These are phyloP conservation scores for Xenopus borealis DNA, from an alignment of 2,113 vertebrate species.

Conservation along the genomic window DNA sequence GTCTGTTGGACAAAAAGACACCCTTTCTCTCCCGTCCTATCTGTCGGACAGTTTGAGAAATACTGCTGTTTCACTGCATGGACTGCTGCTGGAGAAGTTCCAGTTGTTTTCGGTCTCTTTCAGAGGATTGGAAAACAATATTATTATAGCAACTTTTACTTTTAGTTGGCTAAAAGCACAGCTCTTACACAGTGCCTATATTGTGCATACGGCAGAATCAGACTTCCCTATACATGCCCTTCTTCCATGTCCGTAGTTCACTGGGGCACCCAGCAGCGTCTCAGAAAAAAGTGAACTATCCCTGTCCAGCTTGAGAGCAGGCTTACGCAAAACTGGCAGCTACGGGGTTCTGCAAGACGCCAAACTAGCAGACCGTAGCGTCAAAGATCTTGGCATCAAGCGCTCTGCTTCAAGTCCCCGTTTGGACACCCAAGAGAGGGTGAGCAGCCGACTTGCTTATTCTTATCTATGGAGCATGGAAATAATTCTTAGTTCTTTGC, in stretches of 20 bases:
- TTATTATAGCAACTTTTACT: no score
- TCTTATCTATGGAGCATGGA: not conserved
- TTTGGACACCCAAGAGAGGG: conserved; percentile 54
- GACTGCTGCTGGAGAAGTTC: no score
- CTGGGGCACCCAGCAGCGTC: conserved; percentile 26
- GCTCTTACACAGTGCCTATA: no score
- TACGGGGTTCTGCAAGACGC: conserved; percentile 54
- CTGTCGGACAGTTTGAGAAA: no score
- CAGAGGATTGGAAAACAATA: no score
- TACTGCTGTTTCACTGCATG: no score
- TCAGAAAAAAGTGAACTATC: conserved; percentile 28
- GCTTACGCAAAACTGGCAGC: conserved; percentile 62
- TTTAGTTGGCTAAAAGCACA: no score
- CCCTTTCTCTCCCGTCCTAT: no score
- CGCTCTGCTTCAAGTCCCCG: conserved; percentile 61
- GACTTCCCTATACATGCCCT: conserved; percentile 11
- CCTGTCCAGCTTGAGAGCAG: conserved; percentile 46
- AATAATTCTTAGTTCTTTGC: not conserved
- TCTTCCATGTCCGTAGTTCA: conserved; percentile 34
- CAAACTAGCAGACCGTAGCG: conserved; percentile 23
- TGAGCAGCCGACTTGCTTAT: conserved; percentile 34
- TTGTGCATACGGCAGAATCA: not conserved
- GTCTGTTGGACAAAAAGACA: no score
- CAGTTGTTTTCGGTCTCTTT: no score
- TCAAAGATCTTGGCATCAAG: conserved; percentile 47